Percentiles rank a stretch among this genome's conserved stretches.
phyloP scores from a whole-genome alignment of 2,888 invertebrate species.

The Cabera pusaria region DNA sequence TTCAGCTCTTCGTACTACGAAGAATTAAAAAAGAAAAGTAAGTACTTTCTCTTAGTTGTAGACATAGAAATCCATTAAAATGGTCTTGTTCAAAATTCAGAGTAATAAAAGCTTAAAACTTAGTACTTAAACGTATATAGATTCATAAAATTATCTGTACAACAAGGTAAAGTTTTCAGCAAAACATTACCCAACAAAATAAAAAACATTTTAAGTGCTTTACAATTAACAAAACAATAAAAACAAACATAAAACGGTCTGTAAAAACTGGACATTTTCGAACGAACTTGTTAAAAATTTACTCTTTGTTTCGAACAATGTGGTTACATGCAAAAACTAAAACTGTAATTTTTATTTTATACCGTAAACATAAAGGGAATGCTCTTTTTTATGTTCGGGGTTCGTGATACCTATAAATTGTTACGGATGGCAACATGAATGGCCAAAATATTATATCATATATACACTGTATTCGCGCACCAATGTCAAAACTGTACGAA shows the following conservation, averaged over 20 bases:
- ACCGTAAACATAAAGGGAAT: slow-evolving; percentile 15
- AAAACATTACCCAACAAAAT: not conserved
- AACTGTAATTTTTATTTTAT: slow-evolving; percentile 22
- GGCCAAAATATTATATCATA: slow-evolving; percentile 5
- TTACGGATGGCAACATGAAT: slow-evolving; percentile 7
- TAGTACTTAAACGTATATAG: too few relatives aligned
- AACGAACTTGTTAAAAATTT: slow-evolving; percentile 16
- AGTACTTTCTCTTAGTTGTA: too few relatives aligned
- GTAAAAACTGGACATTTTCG: slow-evolving; percentile 14
- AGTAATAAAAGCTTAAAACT: too few relatives aligned
- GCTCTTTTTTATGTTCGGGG: slow-evolving; percentile 11
- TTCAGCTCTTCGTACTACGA: too few relatives aligned
- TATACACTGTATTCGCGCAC: slow-evolving; percentile 4
- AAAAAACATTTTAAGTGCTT: slow-evolving; percentile 16
- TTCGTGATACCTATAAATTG: slow-evolving; percentile 15
- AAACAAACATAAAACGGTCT: slow-evolving; percentile 22
- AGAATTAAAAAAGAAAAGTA: too few relatives aligned
- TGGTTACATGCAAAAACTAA: slow-evolving; percentile 24
- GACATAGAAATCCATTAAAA: too few relatives aligned
- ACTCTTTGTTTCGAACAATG: slow-evolving; percentile 21
- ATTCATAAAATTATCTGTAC: too few relatives aligned
- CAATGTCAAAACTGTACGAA: slow-evolving; percentile 6
- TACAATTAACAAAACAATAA: slow-evolving; percentile 29
- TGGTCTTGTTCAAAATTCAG: too few relatives aligned
- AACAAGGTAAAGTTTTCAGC: too few relatives aligned